Percentiles rank a stretch among this genome's conserved stretches.
phyloP scores from a whole-genome alignment of 2,797 vertebrate genomes.

The Eutrigla gurnardus region DNA sequence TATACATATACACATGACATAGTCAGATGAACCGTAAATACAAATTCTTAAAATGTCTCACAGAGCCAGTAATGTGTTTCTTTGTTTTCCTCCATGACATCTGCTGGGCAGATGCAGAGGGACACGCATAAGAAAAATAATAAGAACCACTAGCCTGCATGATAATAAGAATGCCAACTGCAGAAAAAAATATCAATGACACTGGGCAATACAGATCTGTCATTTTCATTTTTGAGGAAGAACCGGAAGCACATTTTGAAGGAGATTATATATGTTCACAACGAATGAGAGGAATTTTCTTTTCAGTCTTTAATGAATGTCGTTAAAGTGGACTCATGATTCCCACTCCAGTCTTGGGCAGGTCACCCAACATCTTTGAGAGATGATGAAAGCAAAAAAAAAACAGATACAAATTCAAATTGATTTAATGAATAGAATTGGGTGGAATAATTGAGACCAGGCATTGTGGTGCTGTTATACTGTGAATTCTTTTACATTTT shows the following conservation, averaged over 20 bases:
- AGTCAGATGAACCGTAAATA: no score
- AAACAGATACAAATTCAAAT: background rate
- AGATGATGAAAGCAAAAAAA: background rate
- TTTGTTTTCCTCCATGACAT: no score
- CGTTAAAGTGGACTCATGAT: background rate
- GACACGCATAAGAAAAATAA: no score
- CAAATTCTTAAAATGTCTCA: no score
- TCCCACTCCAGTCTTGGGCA: background rate
- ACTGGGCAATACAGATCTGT: background rate
- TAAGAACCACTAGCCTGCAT: background rate
- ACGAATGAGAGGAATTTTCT: background rate
- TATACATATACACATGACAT: no score
- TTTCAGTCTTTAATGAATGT: background rate
- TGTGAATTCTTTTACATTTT: no score
- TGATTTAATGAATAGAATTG: no score
- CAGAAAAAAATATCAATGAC: background rate
- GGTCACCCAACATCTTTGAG: conserved; percentile 3
- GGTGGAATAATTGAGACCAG: no score
- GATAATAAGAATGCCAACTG: background rate
- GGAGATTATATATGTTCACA: background rate
- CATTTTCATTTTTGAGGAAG: background rate
- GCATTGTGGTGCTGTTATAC: no score
- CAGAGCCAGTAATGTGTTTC: no score
- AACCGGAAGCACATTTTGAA: no score
- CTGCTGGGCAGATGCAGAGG: no score